Evolutionary conservation across 2,797 vertebrate genomes (phyloP), one percentile per base, ranked within the genome.

Genomic region (Falco biarmicus): DNA sequence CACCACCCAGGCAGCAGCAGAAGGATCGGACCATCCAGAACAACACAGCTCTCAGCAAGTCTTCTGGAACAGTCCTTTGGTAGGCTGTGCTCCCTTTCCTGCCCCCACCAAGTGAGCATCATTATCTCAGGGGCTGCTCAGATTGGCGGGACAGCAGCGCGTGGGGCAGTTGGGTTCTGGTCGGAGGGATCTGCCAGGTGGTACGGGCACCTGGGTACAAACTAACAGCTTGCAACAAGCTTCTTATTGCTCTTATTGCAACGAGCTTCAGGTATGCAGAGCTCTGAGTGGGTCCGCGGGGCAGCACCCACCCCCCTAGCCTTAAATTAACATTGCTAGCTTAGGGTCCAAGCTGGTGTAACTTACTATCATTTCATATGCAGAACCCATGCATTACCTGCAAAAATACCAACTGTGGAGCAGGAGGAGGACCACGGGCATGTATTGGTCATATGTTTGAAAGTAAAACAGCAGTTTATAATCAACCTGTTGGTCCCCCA

Each of bases 1-100:
- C 59, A 61, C 43, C 85, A 17, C 9, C 15, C 13, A 28, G 65
- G 18, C 9, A 81, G 13, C 83, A 60, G 20, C 6, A 56, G 86
- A 47, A 75, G 2, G 18, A 22, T 0, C 25, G 9, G 5, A 26
- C 4, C 21, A 31, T 6, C 19, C 50, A 9, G 14, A 87, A 6
- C 5, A 65, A 5, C 2, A 11, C 7, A 5, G 3, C 9, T 29
- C 41, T 34, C 29, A 21, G 2, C 8, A 18, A 15, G 6, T n/a
- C 32, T 28, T 25, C 34, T 12, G 4, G 21, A 70, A 78, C 1
- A 28, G 12, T 2, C 25, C 22, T 73, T 53, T 32, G 11, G 15
- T 9, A 43, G 15, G 13, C 5, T 20, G 13, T 17, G 3, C 10
- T 87, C 34, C 20, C 25, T 21, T 34, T 59, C n/a, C 68, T 69